Percentiles rank a stretch among this genome's conserved stretches.
Evolutionary conservation across 2,888 invertebrate genomes (phyloP).

Genomic region (Galerucella nymphaeae): DNA sequence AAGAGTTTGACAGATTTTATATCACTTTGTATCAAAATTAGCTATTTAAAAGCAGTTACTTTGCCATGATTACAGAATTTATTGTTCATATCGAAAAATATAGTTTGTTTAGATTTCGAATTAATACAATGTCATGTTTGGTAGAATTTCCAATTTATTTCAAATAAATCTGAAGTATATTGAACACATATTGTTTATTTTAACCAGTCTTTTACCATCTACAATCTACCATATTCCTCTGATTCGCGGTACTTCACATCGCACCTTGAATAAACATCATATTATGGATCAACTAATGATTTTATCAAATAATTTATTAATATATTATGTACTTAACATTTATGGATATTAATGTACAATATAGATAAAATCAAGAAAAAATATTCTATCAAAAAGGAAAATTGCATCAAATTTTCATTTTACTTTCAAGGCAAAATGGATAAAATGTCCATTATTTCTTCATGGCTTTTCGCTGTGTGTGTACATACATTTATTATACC

Average conservation of each 20-base stretch:
- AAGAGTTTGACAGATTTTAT: too few species aligned
- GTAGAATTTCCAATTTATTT: neutral
- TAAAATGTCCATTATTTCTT: neutral
- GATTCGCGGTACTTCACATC: too few species aligned
- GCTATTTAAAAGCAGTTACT: neutral
- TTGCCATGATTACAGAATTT: neutral
- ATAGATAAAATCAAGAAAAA: too few species aligned
- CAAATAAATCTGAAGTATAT: neutral
- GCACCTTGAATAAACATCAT: too few species aligned
- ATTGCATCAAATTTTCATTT: neutral
- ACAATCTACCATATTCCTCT: too few species aligned
- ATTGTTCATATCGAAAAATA: neutral
- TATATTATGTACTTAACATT: too few species aligned
- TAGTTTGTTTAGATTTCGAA: slow-evolving; percentile 4
- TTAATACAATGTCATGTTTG: neutral
- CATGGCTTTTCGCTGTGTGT: neutral
- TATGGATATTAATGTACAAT: too few species aligned
- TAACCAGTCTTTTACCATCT: neutral
- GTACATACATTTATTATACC: neutral
- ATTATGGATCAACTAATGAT: too few species aligned
- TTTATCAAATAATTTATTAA: too few species aligned
- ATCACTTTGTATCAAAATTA: neutral
- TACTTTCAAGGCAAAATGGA: neutral
- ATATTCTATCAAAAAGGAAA: too few species aligned
- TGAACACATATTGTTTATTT: neutral